A percentile compares a stretch with the other conserved stretches of the same genome.
Conservation (phyloP, 2,113 vertebrate genomes). For the Thinocorus orbignyianus region DNA sequence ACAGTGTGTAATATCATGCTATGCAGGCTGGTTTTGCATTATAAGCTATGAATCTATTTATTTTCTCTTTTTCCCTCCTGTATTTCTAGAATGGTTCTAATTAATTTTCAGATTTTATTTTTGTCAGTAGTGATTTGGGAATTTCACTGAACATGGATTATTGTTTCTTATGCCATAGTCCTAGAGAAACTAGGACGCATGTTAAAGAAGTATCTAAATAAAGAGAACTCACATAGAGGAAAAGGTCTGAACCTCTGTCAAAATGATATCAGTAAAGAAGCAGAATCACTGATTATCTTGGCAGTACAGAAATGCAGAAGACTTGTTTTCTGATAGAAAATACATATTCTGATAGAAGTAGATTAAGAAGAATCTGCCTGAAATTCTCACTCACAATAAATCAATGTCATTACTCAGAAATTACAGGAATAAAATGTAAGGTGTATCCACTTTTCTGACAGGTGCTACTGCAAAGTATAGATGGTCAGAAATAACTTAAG, state of each 20-base stretch:
- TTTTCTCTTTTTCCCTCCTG: not conserved
- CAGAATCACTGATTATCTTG: not conserved
- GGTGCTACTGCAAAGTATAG: not conserved
- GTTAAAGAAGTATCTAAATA: not conserved
- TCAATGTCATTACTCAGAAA: not conserved
- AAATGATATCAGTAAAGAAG: not conserved
- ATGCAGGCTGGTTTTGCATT: not conserved
- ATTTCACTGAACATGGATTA: not conserved
- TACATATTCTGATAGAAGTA: not conserved
- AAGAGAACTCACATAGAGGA: not conserved
- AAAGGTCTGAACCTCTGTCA: conserved; percentile 21
- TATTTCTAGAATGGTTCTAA: not conserved
- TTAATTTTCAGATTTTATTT: not conserved
- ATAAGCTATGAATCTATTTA: not conserved
- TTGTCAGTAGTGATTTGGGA: not conserved
- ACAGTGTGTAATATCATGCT: not conserved
- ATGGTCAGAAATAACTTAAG: not conserved
- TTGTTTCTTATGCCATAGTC: not conserved
- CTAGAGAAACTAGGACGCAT: not conserved
- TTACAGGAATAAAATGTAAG: not conserved
- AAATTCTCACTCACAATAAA: not conserved
- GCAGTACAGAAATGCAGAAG: conserved; percentile 9
- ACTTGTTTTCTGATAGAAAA: not conserved
- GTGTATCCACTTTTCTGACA: not conserved
- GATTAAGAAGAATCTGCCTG: not conserved